phyloP scores from a whole-genome alignment of 2,113 vertebrate genomes.

The Ceuthmochares aereus region DNA sequence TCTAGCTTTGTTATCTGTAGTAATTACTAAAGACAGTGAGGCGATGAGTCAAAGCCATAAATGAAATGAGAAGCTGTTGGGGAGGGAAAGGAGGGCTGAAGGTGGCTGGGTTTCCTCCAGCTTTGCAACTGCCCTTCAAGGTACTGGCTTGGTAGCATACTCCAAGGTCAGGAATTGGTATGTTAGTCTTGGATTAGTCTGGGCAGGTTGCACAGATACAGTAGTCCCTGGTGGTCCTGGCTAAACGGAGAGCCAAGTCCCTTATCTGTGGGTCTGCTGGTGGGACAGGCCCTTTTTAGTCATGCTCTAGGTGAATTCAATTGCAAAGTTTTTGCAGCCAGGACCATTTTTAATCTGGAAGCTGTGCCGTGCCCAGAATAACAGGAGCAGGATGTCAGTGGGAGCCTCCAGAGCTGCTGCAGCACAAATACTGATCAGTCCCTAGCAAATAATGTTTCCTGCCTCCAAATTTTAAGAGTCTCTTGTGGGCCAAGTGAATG shows the following conservation, averaged over 20 bases:
- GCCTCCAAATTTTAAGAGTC: constrained; percentile 19
- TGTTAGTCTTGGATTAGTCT: not conserved
- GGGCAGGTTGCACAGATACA: not conserved
- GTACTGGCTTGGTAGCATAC: not conserved
- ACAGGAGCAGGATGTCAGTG: constrained; percentile 66
- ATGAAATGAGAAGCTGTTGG: not conserved
- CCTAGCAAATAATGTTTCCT: constrained; percentile 52
- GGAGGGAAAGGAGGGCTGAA: not conserved
- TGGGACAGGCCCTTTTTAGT: not conserved
- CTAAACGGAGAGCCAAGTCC: not conserved
- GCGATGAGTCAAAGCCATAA: not conserved
- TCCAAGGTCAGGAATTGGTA: not conserved
- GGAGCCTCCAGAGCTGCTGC: constrained; percentile 28
- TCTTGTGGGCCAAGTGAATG: not conserved
- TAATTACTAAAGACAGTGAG: not conserved
- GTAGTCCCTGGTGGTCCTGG: not conserved
- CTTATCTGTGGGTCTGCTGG: not conserved
- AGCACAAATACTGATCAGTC: constrained; percentile 26
- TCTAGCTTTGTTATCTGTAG: not conserved
- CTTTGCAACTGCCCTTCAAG: not conserved
- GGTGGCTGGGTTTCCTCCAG: not conserved
- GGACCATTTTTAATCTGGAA: constrained; percentile 31
- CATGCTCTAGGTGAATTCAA: not conserved
- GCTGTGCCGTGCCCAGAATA: constrained; percentile 65
- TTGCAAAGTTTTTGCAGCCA: not conserved